Evolutionary conservation across 2,888 invertebrate species (phyloP).

Genomic region (Ditula angustiorana): DNA sequence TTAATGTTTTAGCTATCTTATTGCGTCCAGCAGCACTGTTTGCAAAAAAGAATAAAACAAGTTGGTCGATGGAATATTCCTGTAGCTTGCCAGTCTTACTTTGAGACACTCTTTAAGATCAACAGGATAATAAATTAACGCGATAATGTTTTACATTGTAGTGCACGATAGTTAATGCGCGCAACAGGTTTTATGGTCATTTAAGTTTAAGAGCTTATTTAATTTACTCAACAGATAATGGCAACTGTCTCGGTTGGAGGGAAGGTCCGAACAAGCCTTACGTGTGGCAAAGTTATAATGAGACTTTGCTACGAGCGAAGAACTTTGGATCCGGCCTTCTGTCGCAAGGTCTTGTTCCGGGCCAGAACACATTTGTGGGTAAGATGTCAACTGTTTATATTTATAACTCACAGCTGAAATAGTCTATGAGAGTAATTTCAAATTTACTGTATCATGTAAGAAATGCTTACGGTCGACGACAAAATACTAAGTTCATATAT

Average conservation of each 20-base stretch:
- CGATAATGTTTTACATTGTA: constrained; percentile 45
- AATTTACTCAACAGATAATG: constrained; percentile 88
- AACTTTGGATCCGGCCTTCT: constrained; percentile 97
- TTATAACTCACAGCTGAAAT: not conserved
- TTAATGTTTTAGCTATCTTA: constrained; percentile 46
- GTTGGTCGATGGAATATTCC: constrained; percentile 62
- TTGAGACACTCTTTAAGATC: constrained; percentile 54
- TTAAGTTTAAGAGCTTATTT: constrained; percentile 29
- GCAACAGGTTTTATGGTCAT: constrained; percentile 26
- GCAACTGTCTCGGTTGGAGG: constrained; percentile 96
- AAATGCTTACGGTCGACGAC: no score
- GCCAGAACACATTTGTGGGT: constrained; percentile 93
- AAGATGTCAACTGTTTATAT: constrained; percentile 46
- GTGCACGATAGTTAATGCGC: constrained; percentile 15
- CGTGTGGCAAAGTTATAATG: constrained; percentile 97
- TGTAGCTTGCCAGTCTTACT: constrained; percentile 42
- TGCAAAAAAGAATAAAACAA: constrained; percentile 47
- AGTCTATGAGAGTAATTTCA: no score
- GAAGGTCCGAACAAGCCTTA: constrained; percentile 94
- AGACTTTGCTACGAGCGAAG: constrained; percentile 94
- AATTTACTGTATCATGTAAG: no score
- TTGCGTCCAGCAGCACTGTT: constrained; percentile 44
- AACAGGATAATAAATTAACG: constrained; percentile 54
- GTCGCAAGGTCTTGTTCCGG: constrained; percentile 90
- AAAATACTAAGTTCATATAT: no score